A percentile compares a stretch with the other conserved stretches of the same genome.
phyloP scores from a whole-genome alignment of 2,113 vertebrate species.

The Trochalopteron elliotii region DNA sequence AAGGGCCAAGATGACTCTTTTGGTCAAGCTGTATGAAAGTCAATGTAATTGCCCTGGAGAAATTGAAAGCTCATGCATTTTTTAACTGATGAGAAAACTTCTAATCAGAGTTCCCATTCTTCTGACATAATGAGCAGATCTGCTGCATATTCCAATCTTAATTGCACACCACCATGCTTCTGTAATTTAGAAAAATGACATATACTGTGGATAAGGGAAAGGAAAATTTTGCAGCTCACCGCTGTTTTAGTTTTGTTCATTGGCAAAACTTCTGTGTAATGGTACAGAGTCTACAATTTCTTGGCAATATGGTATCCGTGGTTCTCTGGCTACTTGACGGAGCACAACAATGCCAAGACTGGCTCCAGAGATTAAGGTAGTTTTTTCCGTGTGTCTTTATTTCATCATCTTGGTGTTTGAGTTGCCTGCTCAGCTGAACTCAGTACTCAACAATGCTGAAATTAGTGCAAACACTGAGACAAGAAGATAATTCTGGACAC shows the following conservation, averaged over 20 bases:
- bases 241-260: not conserved
- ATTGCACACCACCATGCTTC: not conserved
- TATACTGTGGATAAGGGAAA: not conserved
- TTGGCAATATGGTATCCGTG: not conserved
- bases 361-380: not conserved
- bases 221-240: not conserved
- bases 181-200: not conserved
- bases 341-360: not conserved
- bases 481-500: not conserved
- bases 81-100: not conserved
- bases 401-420: not conserved
- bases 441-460: not conserved
- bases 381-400: not conserved
- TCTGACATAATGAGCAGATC: not conserved
- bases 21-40: not conserved
- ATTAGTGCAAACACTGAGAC: not conserved
- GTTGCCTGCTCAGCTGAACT: not conserved
- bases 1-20: not conserved
- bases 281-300: not conserved
- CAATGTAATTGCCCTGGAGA: not conserved
- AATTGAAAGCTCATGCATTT: not conserved
- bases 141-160: not conserved
- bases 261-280: not conserved
- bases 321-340: not conserved
- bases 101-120: not conserved